phyloP scores from a whole-genome alignment of 2,888 invertebrate species.

The Listrodromus nycthemerus region DNA sequence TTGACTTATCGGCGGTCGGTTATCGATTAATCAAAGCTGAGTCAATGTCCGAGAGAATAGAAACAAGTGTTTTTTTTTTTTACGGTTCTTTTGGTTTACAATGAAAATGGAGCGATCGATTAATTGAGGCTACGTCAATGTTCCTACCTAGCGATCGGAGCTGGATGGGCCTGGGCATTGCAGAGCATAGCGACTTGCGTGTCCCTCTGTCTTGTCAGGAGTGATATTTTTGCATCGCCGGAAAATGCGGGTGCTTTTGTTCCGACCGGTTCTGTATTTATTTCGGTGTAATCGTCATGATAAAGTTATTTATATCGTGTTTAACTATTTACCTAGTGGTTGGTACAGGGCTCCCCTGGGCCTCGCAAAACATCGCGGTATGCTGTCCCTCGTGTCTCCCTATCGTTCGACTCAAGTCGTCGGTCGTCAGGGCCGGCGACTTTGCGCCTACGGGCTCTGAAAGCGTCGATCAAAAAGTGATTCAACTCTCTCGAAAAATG shows the following conservation, averaged over 20 bases:
- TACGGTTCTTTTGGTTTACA: not conserved
- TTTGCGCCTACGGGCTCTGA: conserved; percentile 86
- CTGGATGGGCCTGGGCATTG: conserved; percentile 86
- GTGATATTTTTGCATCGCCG: conserved; percentile 86
- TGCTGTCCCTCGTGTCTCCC: conserved; percentile 85
- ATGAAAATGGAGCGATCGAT: conserved; percentile 1
- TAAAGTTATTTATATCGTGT: conserved; percentile 2
- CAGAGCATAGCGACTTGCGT: conserved; percentile 84
- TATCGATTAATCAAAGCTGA: conserved; percentile 9
- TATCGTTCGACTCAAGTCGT: conserved; percentile 87
- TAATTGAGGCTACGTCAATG: conserved; percentile 23
- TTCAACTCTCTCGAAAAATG: conserved; percentile 38
- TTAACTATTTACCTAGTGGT: conserved; percentile 68
- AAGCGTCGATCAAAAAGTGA: conserved; percentile 70
- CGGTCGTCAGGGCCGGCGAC: conserved; percentile 87
- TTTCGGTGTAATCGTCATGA: conserved; percentile 36
- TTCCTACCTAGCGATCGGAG: conserved; percentile 85
- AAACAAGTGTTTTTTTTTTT: not conserved
- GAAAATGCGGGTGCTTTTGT: conserved; percentile 87
- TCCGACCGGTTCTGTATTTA: conserved; percentile 86
- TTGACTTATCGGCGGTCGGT: too few species aligned
- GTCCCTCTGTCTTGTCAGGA: conserved; percentile 78
- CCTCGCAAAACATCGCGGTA: conserved; percentile 88
- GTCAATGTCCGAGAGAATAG: not conserved
- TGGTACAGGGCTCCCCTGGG: conserved; percentile 87